phyloP scores from a whole-genome alignment of 2,888 invertebrate species.

The Esperia sulphurella region DNA sequence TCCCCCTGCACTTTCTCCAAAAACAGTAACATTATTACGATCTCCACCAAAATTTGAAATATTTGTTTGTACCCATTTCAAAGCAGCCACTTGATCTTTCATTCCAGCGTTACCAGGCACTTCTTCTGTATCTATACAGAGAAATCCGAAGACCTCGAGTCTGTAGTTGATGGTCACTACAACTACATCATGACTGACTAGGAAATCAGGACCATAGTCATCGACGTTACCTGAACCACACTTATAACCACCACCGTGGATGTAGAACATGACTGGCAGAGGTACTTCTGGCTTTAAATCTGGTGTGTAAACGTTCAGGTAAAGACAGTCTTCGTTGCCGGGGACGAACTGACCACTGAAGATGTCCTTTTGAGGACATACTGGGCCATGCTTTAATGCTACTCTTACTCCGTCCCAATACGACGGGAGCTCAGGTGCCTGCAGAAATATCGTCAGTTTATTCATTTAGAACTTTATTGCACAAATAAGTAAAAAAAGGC shows the following conservation, averaged over 20 bases:
- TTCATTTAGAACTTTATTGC: too few relatives aligned
- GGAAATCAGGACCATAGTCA: constrained; percentile 43
- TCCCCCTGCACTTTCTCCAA: constrained; percentile 50
- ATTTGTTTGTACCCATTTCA: constrained; percentile 43
- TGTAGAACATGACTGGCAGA: constrained; percentile 45
- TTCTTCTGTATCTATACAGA: constrained; percentile 68
- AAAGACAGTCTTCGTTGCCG: constrained; percentile 46
- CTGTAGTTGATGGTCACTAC: constrained; percentile 55
- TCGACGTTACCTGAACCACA: constrained; percentile 38
- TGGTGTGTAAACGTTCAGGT: constrained; percentile 44
- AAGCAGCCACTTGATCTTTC: constrained; percentile 51
- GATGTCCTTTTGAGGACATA: constrained; percentile 36
- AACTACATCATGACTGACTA: constrained; percentile 37
- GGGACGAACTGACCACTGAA: constrained; percentile 19
- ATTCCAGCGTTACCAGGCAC: constrained; percentile 80
- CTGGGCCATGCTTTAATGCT: constrained; percentile 32
- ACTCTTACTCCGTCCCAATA: constrained; percentile 35
- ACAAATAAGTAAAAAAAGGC: too few relatives aligned
- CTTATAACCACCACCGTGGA: constrained; percentile 44
- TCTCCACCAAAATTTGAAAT: constrained; percentile 42
- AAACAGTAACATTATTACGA: constrained; percentile 36
- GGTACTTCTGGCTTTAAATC: constrained; percentile 21
- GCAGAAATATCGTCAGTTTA: constrained; percentile 10
- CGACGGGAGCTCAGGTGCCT: constrained; percentile 38
- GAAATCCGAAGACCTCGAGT: constrained; percentile 72